Conservation (phyloP, 1,140 invertebrate species). For the Brachionus paranguensis region DNA sequence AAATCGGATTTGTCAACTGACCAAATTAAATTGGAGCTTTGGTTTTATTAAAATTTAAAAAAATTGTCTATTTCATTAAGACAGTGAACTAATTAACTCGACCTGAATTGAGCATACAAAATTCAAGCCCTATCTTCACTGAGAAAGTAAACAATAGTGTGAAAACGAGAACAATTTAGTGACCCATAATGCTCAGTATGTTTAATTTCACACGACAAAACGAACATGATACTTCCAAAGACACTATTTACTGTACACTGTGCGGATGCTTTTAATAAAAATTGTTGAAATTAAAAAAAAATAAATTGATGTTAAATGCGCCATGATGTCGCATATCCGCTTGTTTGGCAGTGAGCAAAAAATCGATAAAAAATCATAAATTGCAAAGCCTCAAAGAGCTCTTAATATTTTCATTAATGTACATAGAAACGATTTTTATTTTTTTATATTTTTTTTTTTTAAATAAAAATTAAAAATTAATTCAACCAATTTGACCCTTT, state of each 20-base stretch:
- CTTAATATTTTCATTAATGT: background rate
- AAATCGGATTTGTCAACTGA: background rate
- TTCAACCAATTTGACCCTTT: background rate
- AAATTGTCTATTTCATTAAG: background rate
- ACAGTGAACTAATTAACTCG: background rate
- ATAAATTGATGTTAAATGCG: background rate
- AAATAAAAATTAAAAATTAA: background rate
- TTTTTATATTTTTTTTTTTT: background rate
- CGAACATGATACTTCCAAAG: background rate
- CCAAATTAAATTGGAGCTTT: background rate
- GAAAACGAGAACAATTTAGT: slow-evolving; percentile 8
- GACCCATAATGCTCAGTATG: slow-evolving; percentile 5
- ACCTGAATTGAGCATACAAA: background rate
- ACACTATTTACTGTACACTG: background rate
- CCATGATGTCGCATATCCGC: background rate
- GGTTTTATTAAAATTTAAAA: background rate
- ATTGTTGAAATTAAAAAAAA: background rate
- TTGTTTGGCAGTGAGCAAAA: background rate
- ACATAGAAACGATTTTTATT: slow-evolving; percentile 21
- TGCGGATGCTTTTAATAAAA: background rate
- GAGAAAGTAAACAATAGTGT: background rate
- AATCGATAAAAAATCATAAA: background rate
- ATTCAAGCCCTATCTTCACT: background rate
- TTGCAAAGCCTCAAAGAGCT: background rate
- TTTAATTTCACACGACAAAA: background rate